Conservation (phyloP, 2,113 vertebrate genomes). For the Mellivora capensis region DNA sequence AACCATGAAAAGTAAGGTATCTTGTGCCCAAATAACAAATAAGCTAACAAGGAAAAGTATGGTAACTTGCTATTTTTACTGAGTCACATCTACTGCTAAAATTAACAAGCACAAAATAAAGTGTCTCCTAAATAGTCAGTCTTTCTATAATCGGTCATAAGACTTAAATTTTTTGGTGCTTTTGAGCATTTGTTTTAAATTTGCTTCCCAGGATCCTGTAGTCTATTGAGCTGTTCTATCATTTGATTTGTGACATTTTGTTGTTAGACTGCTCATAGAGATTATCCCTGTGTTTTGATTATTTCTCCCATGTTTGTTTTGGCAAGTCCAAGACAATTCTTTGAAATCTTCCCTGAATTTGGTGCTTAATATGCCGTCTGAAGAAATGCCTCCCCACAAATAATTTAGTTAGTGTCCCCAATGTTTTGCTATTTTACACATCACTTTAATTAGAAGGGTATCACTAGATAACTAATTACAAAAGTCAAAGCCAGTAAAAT, state of each 20-base stretch:
- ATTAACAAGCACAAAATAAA: constrained; percentile 46
- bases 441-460: constrained; percentile 31
- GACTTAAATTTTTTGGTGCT: constrained; percentile 8
- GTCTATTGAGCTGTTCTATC: background rate
- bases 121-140: constrained; percentile 13
- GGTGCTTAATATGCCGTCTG: constrained; percentile 36
- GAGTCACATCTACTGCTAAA: constrained; percentile 1
- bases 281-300: constrained; percentile 57
- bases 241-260: constrained; percentile 43
- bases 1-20: background rate
- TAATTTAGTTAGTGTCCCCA: constrained; percentile 12
- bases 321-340: constrained; percentile 54
- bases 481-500: constrained; percentile 13
- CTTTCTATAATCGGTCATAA: constrained; percentile 8
- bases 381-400: constrained; percentile 30
- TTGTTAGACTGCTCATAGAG: constrained; percentile 24
- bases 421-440: constrained; percentile 36
- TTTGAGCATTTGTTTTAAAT: constrained; percentile 31
- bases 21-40: background rate
- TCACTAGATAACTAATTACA: constrained; percentile 32
- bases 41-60: background rate
- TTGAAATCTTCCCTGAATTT: constrained; percentile 48
- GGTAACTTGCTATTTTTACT: constrained; percentile 29
- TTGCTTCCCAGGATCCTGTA: background rate
- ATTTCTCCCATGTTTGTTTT: constrained; percentile 49